Base-by-base conservation (phyloP, 2,888 invertebrate genomes). In the Stenodema calcarata region DNA sequence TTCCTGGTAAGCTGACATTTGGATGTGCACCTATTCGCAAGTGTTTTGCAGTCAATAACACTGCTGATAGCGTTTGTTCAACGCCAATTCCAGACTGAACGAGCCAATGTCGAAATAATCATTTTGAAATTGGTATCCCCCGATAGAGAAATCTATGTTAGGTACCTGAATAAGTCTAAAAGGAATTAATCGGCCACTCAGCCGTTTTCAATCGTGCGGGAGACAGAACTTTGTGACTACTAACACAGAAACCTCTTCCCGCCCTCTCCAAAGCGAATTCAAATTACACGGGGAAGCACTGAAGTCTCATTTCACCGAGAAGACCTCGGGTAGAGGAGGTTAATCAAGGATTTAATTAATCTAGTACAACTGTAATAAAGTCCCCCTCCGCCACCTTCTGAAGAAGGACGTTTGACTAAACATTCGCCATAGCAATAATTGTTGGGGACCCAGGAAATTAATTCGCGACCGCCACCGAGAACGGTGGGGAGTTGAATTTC, bases 341-440 rank as follows among this genome's bases (percentile, higher is more conserved):
- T 84, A 84, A 84, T 84, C 73, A 84, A 84, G 84, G 62, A 84
- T 84, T 84, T 84, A 70, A 84, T 84, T 84, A 84, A 84, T 84
- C 73, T 28, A 70, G 73, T 70, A 84, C 84, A 73, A 42, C n/a
- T 50, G 84, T 35, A 84, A 84, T 84, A 73, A 73, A 84, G 73
- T 42, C 16, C 42, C 70, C 75, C 12, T 42, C 54, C n/a, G 11
- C 27, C 62, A 4, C 23, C 4, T 23, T 12, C 18, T 23, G 62
- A 62, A 23, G 62, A 62, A 62, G 62, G 62, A 27, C 62, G 62
- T 80, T 54, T 35, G 18, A 80, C 47, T 54, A 80, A 80, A 80
- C 80, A 80, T 54, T 78, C 44, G 50, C 80, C 18, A 50, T 80
- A 30, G 80, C 54, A 54, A 80, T 80, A 80, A 80, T 80, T 54